Evolutionary conservation across 2,888 invertebrate species (phyloP).

Genomic region (Dione vanillae): DNA sequence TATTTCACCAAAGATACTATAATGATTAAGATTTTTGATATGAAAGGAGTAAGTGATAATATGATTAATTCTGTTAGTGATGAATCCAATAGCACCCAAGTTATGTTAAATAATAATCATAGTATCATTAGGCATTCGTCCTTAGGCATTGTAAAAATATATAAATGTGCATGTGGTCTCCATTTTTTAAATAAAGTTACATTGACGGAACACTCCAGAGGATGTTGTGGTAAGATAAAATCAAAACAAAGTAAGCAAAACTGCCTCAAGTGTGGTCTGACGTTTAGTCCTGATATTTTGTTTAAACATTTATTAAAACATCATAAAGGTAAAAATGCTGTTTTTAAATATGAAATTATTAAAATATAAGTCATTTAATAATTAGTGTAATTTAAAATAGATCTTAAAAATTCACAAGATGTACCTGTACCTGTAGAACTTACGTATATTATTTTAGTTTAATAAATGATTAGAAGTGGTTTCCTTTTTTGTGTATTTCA

Average conservation of each 20-base stretch:
- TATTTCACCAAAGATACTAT: conserved; percentile 61
- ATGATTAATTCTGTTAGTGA: background rate
- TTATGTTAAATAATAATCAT: conserved; percentile 10
- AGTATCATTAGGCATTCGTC: conserved; percentile 12
- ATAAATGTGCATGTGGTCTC: conserved; percentile 67
- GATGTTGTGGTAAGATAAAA: conserved; percentile 44
- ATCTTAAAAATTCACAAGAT: too few relatives aligned
- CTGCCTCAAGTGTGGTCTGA: conserved; percentile 67
- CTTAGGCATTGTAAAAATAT: conserved; percentile 53
- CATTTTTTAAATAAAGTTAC: conserved; percentile 61
- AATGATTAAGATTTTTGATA: conserved; percentile 54
- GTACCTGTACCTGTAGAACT: too few relatives aligned
- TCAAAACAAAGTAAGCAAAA: conserved; percentile 53
- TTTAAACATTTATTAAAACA: conserved; percentile 67
- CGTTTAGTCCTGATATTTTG: conserved; percentile 63
- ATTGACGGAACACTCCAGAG: conserved; percentile 55
- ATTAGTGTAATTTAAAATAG: too few relatives aligned
- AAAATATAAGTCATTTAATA: background rate
- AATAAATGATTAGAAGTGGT: too few relatives aligned
- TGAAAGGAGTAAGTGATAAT: conserved; percentile 20
- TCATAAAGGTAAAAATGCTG: conserved; percentile 61
- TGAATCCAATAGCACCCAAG: background rate
- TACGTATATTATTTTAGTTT: too few relatives aligned
- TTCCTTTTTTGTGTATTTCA: too few relatives aligned
- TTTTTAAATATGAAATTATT: conserved; percentile 58